Conservation (phyloP, 1,140 invertebrate species). For the Drosophila willistoni region DNA sequence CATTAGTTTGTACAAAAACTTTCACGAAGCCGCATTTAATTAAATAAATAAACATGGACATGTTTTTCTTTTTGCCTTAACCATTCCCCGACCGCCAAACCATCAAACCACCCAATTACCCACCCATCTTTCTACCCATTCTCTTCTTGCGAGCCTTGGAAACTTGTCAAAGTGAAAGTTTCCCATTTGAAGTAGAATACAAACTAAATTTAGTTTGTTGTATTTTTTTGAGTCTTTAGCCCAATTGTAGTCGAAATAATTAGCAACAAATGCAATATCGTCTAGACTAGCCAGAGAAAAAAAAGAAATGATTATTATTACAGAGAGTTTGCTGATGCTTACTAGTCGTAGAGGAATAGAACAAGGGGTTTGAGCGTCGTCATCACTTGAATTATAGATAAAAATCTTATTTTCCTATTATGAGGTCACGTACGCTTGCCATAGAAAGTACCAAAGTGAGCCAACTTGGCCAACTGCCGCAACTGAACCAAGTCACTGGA, state of each 20-base stretch:
- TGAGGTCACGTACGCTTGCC: constrained; percentile 73
- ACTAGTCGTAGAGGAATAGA: not conserved
- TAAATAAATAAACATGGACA: constrained; percentile 71
- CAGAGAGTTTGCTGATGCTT: constrained; percentile 34
- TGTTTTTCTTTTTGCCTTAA: constrained; percentile 48
- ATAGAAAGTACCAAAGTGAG: constrained; percentile 7
- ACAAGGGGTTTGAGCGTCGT: constrained; percentile 28
- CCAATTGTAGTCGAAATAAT: constrained; percentile 57
- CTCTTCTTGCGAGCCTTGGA: constrained; percentile 8
- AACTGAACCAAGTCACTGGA: not conserved
- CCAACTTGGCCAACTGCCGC: constrained; percentile 1
- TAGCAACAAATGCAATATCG: constrained; percentile 67
- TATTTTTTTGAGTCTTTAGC: constrained; percentile 17
- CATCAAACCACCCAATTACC: not conserved
- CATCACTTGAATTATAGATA: constrained; percentile 73
- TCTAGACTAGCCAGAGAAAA: constrained; percentile 56
- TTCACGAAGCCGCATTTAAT: constrained; percentile 66
- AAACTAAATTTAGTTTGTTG: constrained; percentile 14
- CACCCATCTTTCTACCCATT: constrained; percentile 10
- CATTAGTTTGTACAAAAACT: constrained; percentile 50
- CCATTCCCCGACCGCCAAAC: not conserved
- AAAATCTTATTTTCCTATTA: constrained; percentile 78
- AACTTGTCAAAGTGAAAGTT: constrained; percentile 67
- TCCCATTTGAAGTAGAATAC: constrained; percentile 38
- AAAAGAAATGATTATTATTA: constrained; percentile 59